phyloP scores from a whole-genome alignment of 2,113 vertebrate species.

The Melanotaenia duboulayi region DNA sequence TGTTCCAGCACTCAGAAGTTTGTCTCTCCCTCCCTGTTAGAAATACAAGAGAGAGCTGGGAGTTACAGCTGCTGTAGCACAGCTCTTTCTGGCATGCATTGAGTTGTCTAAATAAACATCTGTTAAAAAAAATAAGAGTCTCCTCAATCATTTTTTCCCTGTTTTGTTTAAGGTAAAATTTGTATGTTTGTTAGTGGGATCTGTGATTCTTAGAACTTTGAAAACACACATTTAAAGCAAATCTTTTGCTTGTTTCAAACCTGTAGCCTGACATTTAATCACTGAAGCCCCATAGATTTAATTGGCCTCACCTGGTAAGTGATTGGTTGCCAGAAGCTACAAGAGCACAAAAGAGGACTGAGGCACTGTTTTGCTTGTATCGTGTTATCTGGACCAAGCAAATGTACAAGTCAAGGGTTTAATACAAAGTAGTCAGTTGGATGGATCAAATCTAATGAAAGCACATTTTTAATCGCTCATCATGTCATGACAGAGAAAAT shows the following conservation, averaged over 20 bases:
- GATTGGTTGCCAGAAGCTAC: slow-evolving; percentile 9
- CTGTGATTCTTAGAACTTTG: neutral
- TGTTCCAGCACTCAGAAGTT: slow-evolving; percentile 44
- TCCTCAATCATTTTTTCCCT: slow-evolving; percentile 34
- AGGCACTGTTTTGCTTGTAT: slow-evolving; percentile 2
- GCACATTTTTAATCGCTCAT: slow-evolving; percentile 4
- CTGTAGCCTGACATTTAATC: slow-evolving; percentile 6
- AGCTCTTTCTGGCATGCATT: slow-evolving; percentile 81
- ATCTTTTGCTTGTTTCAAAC: neutral
- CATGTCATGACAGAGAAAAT: neutral
- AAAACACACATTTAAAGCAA: neutral
- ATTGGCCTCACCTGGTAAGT: slow-evolving; percentile 32
- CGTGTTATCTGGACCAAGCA: neutral
- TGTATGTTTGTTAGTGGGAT: neutral
- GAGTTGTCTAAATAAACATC: slow-evolving; percentile 83
- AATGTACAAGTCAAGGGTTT: neutral
- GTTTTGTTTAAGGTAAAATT: too few relatives aligned
- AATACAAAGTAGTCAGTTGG: neutral
- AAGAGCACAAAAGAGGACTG: neutral
- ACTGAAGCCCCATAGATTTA: neutral
- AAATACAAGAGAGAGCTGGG: slow-evolving; percentile 63
- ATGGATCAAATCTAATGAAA: slow-evolving; percentile 8
- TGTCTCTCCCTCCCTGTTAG: slow-evolving; percentile 58
- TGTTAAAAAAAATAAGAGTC: slow-evolving; percentile 58
- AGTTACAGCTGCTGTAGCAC: slow-evolving; percentile 74